Base-by-base conservation (phyloP, 2,888 invertebrate genomes). In the Oscheius sp. region DNA sequence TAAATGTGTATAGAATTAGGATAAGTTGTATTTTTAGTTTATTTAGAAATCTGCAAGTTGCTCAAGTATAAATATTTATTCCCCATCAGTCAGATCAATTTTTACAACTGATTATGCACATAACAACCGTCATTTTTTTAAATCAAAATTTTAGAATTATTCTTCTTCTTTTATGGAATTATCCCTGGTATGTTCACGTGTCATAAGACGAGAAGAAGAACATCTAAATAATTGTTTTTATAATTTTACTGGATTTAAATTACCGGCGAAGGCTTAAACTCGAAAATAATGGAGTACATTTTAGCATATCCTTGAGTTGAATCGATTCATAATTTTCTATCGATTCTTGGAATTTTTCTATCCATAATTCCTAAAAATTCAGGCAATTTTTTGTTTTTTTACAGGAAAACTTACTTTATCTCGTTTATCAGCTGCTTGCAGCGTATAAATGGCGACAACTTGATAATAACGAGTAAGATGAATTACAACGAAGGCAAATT, bases 401-500 rank as follows among this genome's bases (percentile, higher is more conserved):
- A 12, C 29, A 27, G 16, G 9, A 29, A n/a, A 29, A 35, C 80
- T 70, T 83, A 90, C 91, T 88, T 91, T 91, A n/a, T 88, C 87
- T 1, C 85, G 75, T 71, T 90, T 90, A 66, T 85, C 88, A 0
- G 88, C 82, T 0, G 90, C 89, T 81, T 91, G 91, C 18, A 91
- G 84, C 0, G 90, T 90, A 81, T 89, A 90, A 45, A 90, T 90
- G 13, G 89, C 90, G 61, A 90, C 89, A 25, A 91, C 89, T 77
- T 91, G 91, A 74, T 90, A 90, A 79, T 90, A 91, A 29, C 90
- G 83, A 61, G 89, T 90, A 56, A 91, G 88, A 78, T 91, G 90
- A 18, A 91, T 90, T 56, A 91, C 85, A 23, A 91, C 90, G 79
- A 91, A 90, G 9, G 89, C 89, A 84, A 90, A 85, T 63, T 86